A percentile compares a stretch with the other conserved stretches of the same genome.
Evolutionary conservation across 2,113 vertebrate species (phyloP).

Genomic region (Sturnira hondurensis): DNA sequence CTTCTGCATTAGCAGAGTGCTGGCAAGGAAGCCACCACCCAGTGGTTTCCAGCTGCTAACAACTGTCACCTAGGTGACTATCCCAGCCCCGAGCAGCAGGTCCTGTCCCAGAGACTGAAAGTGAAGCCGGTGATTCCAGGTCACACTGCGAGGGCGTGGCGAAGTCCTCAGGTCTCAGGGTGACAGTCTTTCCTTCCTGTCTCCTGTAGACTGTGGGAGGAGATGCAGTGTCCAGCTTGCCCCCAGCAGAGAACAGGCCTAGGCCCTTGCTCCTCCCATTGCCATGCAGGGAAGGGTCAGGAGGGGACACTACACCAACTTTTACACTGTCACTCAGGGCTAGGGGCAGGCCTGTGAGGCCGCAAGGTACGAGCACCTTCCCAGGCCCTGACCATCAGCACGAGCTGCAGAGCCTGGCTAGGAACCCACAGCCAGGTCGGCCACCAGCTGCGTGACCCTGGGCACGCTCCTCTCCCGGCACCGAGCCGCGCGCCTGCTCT

Average conservation of each 20-base stretch:
- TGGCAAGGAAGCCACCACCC: neutral
- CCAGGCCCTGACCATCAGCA: neutral
- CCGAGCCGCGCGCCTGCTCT: neutral
- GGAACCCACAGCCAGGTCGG: neutral
- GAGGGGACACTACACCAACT: neutral
- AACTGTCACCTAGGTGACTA: neutral
- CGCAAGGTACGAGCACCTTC: neutral
- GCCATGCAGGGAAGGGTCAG: no score
- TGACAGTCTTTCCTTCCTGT: neutral
- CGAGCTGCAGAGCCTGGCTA: neutral
- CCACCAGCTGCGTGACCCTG: rapidly evolving
- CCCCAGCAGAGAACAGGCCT: neutral
- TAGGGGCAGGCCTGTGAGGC: neutral
- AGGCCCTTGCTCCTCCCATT: neutral
- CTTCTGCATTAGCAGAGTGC: neutral
- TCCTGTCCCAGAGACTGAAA: neutral
- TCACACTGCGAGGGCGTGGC: neutral
- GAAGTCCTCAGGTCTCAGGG: neutral
- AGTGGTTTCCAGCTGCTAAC: neutral
- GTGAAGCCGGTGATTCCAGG: neutral
- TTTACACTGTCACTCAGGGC: neutral
- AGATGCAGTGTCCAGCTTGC: no score
- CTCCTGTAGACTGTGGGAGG: neutral
- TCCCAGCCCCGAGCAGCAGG: neutral
- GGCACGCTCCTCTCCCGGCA: no score